Evolutionary conservation across 35 echinoderm and acorn worm genomes (phyloP), one percentile per base, ranked within the genome.

Genomic region (Apostichopus parvimensis): DNA sequence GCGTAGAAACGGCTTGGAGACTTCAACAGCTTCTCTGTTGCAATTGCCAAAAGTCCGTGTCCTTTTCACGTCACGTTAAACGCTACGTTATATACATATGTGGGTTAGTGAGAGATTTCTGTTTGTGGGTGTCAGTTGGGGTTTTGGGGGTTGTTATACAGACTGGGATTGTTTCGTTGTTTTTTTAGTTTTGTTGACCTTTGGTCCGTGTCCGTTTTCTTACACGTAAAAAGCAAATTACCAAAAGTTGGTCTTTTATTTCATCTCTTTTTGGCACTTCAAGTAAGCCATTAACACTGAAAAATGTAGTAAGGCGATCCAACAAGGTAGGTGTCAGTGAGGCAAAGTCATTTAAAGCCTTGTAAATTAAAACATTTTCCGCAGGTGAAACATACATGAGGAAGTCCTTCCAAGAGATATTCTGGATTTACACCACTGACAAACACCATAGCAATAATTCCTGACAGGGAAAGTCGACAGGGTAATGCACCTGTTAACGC

Each of bases 371-470:
- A 15, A 8, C 15, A 7, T 56, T 85, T 6, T 85, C 82, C 1
- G 9, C 13, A 17, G 53, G 5, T 18, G 45, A 18, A 23, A 85
- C 82, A 56, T 59, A 56, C 28, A 85, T 12, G 6, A 85, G 6
- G 21, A 24, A 85, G 21, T 85, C 82, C 21, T 85, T 56, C 6
- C 54, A 25, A 25, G 20, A 85, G 82, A 56, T 85, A 85, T 2
- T 85, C 82, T 54, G 6, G 28, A 22, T 85, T 85, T 5, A 85
- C 57, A 56, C 45, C 52, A 17, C 53, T 23, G 6, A 59, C 6
- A 85, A 85, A 85, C 53, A 85, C 12, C 82, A 85, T 85, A 17
- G 82, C 8, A 20, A 85, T 85, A 56, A 85, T 85, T 11, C 11
- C 82, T 8, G 45, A 85, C 13, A 0, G 53, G 28, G 82, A 3